These are phyloP conservation scores for Hemaris fuciformis DNA, from an alignment of 2,888 invertebrate genomes.

Conservation along the genomic window DNA sequence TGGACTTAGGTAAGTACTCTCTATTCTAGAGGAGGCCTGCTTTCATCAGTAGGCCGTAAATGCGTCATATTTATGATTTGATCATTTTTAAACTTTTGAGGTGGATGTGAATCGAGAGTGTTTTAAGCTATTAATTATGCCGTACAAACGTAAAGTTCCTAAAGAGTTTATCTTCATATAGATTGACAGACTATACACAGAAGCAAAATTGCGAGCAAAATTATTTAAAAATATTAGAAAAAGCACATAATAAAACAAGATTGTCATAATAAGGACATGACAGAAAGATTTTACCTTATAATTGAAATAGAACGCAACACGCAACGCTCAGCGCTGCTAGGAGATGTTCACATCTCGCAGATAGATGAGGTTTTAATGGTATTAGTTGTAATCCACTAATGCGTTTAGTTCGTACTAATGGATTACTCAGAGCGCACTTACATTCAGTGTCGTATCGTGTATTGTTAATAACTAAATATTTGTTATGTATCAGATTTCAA, in stretches of 20 bases:
- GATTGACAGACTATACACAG: too few relatives aligned
- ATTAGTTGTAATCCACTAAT: conserved; percentile 63
- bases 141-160: too few relatives aligned
- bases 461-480: conserved; percentile 25
- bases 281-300: neutral
- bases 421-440: conserved; percentile 41
- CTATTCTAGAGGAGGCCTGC: too few relatives aligned
- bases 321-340: conserved; percentile 33
- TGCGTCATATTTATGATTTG: too few relatives aligned
- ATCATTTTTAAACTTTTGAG: too few relatives aligned
- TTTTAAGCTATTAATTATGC: too few relatives aligned
- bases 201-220: neutral
- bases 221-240: neutral
- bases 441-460: conserved; percentile 22
- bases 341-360: conserved; percentile 35
- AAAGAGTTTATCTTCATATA: too few relatives aligned
- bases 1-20: too few relatives aligned
- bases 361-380: conserved; percentile 61
- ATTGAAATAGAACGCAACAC: conserved; percentile 18
- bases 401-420: conserved; percentile 59
- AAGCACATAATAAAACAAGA: neutral
- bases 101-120: too few relatives aligned
- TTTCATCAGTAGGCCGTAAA: too few relatives aligned
- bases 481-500: conserved; percentile 22
- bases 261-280: neutral